Evolutionary conservation across 2,888 invertebrate species (phyloP), one percentile per base, ranked within the genome.

Genomic region (Pecten maximus): DNA sequence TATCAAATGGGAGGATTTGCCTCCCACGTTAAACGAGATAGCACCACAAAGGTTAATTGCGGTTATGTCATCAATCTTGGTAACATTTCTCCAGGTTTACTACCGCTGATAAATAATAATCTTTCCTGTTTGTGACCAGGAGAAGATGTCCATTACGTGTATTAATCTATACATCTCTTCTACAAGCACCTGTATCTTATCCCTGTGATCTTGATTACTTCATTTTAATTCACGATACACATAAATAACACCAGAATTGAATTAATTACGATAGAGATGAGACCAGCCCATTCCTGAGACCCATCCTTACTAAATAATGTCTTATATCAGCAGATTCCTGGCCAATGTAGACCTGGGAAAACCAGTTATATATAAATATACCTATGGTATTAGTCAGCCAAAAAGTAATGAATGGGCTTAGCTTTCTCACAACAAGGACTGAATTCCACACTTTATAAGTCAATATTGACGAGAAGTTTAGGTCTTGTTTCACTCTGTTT

Each of bases 261-360:
- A 74, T 74, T 74, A 74, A 74, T 74, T 74, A 74, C 35, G 28
- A 28, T 74, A 74, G 74, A 1, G 74, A 6, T 74, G 35, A 74
- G 74, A 74, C 74, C 35, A 12, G 74, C 74, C 74, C 74, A 54
- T 74, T 35, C 74, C 28, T 35, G 35, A 15, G 74, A 74, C 74
- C 60, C 74, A 74, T 74, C 74, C 74, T 74, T 74, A 74, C 74
- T 35, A 35, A 74, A 10, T 74, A 23, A 74, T 74, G 74, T 74
- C 74, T 74, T 74, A 74, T 74, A 74, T 74, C 74, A 74, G 74
- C 74, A 74, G 74, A 74, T 74, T 74, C 74, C 35, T 28, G 74
- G 2, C 35, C 74, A 74, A 28, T 54, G 54, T 0, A 19, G 54
- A 74, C 35, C 74, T 74, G 74, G 74, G 74, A 74, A 74, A 74